Percentiles rank a stretch among this genome's conserved stretches.
These are phyloP conservation scores for Rosalia funebris DNA, from an alignment of 2,888 invertebrate species.

Conservation along the genomic window DNA sequence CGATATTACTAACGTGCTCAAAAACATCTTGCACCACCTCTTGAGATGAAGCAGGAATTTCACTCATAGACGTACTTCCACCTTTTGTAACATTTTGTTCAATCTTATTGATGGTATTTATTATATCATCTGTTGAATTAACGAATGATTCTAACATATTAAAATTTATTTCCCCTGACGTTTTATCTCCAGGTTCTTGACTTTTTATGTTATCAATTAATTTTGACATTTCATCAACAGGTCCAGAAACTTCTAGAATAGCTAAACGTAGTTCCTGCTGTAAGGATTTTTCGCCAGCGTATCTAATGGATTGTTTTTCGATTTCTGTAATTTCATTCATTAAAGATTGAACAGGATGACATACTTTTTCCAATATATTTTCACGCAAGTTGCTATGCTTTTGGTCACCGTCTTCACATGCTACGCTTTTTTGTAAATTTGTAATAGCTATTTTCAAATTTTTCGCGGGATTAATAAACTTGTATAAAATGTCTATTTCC, in stretches of 20 bases:
- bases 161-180: conserved; percentile 48
- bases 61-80: conserved; percentile 25
- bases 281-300: conserved; percentile 56
- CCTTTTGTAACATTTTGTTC: conserved; percentile 41
- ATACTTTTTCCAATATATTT: conserved; percentile 53
- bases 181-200: conserved; percentile 47
- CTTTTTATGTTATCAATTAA: conserved; percentile 67
- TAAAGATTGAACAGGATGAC: conserved; percentile 54
- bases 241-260: conserved; percentile 72
- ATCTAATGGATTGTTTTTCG: conserved; percentile 56
- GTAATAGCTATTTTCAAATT: conserved; percentile 63
- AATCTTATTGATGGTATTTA: conserved; percentile 55
- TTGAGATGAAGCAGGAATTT: conserved; percentile 41
- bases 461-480: conserved; percentile 58
- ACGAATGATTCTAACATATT: conserved; percentile 56
- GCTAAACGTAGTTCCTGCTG: conserved; percentile 65
- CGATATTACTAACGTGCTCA: conserved; percentile 60
- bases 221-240: conserved; percentile 71
- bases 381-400: conserved; percentile 48
- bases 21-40: conserved; percentile 61
- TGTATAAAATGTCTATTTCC: conserved; percentile 41
- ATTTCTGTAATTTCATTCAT: conserved; percentile 55
- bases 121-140: conserved; percentile 55
- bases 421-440: conserved; percentile 49
- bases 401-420: conserved; percentile 48